These are phyloP conservation scores for Oreochromis mossambicus DNA, from an alignment of 2,797 vertebrate species.

Conservation along the genomic window DNA sequence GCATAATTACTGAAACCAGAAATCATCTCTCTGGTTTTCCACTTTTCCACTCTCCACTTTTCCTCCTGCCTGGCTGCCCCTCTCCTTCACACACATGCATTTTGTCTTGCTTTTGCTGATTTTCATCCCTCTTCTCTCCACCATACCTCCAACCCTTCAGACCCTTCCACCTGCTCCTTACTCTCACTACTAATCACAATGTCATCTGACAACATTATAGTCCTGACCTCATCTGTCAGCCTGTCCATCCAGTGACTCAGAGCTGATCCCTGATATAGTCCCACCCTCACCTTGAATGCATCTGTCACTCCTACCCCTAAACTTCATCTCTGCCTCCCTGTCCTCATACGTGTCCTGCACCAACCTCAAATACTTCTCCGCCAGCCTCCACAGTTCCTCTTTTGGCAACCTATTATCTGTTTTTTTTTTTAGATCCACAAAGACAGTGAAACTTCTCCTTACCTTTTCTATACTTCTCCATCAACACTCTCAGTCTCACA, in stretches of 20 bases:
- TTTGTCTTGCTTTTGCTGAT: neutral
- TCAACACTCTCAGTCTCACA: neutral
- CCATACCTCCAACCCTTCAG: rapidly evolving
- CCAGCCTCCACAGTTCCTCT: neutral
- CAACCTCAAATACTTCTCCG: neutral
- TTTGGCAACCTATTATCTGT: neutral
- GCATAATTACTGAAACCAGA: too few species aligned
- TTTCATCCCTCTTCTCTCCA: neutral
- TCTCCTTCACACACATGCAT: neutral
- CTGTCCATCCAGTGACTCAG: neutral
- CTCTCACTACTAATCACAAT: neutral
- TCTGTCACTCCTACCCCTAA: too few species aligned
- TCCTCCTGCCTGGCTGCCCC: neutral
- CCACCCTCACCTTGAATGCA: neutral
- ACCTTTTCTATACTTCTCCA: neutral
- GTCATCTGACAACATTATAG: neutral
- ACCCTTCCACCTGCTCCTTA: neutral
- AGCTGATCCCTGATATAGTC: neutral
- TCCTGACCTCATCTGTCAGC: neutral
- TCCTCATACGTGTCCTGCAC: neutral
- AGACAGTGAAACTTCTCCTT: neutral
- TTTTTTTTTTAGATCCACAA: neutral
- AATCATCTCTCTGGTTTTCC: neutral
- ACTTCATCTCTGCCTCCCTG: neutral
- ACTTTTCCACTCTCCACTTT: neutral